Conservation (phyloP, 1,140 invertebrate genomes). For the Subanguina moxae region DNA sequence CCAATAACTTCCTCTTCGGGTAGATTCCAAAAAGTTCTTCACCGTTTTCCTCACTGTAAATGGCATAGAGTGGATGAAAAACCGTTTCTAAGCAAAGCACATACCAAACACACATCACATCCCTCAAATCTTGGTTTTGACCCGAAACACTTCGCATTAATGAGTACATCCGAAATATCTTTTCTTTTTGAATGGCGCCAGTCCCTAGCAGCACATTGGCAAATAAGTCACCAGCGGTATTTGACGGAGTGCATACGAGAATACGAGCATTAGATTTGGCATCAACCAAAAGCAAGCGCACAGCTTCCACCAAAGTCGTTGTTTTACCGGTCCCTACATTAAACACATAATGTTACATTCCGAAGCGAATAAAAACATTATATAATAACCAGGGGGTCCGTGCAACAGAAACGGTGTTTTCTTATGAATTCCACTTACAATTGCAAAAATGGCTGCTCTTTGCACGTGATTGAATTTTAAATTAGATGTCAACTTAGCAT, state of each 20-base stretch:
- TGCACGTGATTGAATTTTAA: neutral
- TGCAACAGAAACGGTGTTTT: constrained; percentile 16
- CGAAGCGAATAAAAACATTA: neutral
- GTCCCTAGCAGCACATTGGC: constrained; percentile 20
- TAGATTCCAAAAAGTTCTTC: constrained; percentile 19
- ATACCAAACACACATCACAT: constrained; percentile 13
- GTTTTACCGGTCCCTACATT: constrained; percentile 28
- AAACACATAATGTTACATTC: neutral
- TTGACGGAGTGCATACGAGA: constrained; percentile 27
- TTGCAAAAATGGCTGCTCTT: constrained; percentile 1
- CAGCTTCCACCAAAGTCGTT: constrained; percentile 22
- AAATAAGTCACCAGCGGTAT: constrained; percentile 29
- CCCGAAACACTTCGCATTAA: constrained; percentile 13
- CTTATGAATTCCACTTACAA: constrained; percentile 5
- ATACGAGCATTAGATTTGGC: constrained; percentile 3
- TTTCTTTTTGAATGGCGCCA: neutral
- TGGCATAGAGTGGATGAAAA: constrained; percentile 1
- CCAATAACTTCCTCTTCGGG: neutral
- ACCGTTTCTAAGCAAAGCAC: constrained; percentile 20
- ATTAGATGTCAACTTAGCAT: neutral
- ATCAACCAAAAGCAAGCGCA: constrained; percentile 13
- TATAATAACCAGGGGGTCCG: constrained; percentile 17
- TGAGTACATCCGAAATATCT: constrained; percentile 20
- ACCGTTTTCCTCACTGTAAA: neutral
- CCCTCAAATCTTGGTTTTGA: constrained; percentile 3